A percentile compares a stretch with the other conserved stretches of the same genome.
phyloP scores from a whole-genome alignment of 2,888 invertebrate species.

The Torymus texanus region DNA sequence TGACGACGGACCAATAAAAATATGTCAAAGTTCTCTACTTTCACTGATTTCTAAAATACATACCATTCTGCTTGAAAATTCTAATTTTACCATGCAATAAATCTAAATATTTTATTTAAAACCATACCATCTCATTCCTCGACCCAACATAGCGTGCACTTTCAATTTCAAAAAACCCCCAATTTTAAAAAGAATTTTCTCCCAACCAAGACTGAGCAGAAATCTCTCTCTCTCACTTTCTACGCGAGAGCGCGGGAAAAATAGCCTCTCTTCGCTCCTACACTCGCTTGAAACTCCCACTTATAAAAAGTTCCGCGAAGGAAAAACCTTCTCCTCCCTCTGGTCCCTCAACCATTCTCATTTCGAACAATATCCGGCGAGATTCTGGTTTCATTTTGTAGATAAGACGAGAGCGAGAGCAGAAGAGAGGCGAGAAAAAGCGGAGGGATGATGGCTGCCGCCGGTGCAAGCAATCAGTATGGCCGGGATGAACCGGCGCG shows the following conservation, averaged over 20 bases:
- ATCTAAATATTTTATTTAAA: too few species aligned
- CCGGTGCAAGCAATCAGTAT: conserved; percentile 50
- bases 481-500: conserved; percentile 27
- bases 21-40: too few species aligned
- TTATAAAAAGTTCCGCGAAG: conserved; percentile 36
- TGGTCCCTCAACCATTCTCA: conserved; percentile 41
- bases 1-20: too few species aligned
- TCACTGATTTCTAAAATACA: too few species aligned
- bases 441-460: conserved; percentile 40
- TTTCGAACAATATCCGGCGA: conserved; percentile 54
- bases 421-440: conserved; percentile 50
- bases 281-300: conserved; percentile 14
- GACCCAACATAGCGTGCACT: neutral
- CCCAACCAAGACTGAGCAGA: neutral
- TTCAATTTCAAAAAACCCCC: neutral
- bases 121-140: too few species aligned
- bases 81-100: too few species aligned
- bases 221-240: neutral
- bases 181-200: conserved; percentile 17
- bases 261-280: conserved; percentile 7
- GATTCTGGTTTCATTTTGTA: conserved; percentile 51
- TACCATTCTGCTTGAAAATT: too few species aligned
- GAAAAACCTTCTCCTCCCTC: conserved; percentile 20
- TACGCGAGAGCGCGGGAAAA: conserved; percentile 17
- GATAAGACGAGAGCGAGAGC: conserved; percentile 42